Evolutionary conservation across 1,140 invertebrate genomes (phyloP), one percentile per base, ranked within the genome.

Genomic region (Philaenus spumarius): DNA sequence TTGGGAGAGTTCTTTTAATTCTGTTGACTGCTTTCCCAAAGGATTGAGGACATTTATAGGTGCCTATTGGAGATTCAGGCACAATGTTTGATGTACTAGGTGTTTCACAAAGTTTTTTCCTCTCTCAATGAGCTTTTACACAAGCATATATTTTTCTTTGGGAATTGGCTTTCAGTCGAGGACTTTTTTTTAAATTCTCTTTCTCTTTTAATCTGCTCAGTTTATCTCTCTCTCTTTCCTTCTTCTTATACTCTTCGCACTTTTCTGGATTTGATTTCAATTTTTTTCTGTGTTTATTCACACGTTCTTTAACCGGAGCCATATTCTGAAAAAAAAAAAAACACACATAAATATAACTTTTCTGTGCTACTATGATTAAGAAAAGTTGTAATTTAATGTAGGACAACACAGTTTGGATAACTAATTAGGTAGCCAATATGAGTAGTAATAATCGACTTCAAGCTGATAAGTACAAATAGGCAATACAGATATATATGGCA

Each of bases 211-310:
- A 11, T 50, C 47, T 50, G 17, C 47, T 22, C 23, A 22, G 7
- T 30, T 22, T 9, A 22, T 30, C 24, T n/a, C 47, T n/a, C 23
- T 50, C 47, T 50, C 47, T 50, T 50, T 50, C 47, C 23, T 50
- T 50, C 47, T n/a, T 50, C 23, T 50, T 50, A 15, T 50, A 50
- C 23, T 50, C 47, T 50, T 50, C 47, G 12, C 24, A 50, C 24
- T 50, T 50, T 6, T 50, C 23, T 50, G 47, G 47, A 22, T 23
- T 22, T 23, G 17, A 20, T 50, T 30, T 50, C 47, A 19, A 22
- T 11, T 30, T 3, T 50, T 50, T 22, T 50, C 47, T 23, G 23
- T 50, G 24, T 30, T 50, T 30, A 6, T 30, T 50, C 6, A 50
- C 40, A 43, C 40, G 40, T 6, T 43, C 40, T 43, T 43, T 43